Evolutionary conservation across 2,113 vertebrate species (phyloP).

Genomic region (Rattus norvegicus): DNA sequence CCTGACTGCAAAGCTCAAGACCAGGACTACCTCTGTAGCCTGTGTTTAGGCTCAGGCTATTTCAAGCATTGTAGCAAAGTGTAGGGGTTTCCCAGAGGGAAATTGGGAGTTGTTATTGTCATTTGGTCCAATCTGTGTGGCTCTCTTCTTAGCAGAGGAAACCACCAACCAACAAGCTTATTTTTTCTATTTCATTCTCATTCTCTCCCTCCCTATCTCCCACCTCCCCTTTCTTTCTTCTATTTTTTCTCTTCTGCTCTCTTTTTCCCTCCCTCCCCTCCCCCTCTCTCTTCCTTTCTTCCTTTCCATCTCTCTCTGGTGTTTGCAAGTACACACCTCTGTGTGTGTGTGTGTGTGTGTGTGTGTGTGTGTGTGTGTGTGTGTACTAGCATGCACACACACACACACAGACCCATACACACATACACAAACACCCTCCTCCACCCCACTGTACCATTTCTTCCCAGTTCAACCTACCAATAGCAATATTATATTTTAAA

Average conservation of each 20-base stretch:
- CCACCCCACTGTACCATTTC: neutral
- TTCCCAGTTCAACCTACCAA: neutral
- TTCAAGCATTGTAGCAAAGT: neutral
- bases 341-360: neutral
- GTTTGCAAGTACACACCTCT: neutral
- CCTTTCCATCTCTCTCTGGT: neutral
- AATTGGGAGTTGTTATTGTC: neutral
- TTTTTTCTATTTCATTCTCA: neutral
- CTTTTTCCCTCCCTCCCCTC: neutral
- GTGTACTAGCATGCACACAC: neutral
- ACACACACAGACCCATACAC: neutral
- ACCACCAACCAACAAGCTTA: neutral
- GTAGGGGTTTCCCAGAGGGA: neutral
- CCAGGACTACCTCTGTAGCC: neutral
- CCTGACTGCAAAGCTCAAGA: neutral
- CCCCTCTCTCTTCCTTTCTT: neutral
- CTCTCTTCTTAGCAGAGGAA: neutral
- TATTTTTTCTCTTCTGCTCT: neutral
- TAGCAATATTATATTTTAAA: neutral
- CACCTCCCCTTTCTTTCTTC: fast-evolving
- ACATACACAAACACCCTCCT: neutral
- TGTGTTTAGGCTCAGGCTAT: neutral
- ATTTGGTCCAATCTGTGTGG: neutral
- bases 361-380: neutral
- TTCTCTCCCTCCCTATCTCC: too few relatives aligned